Evolutionary conservation across 92 coral and sea anemone genomes (phyloP), one percentile per base, ranked within the genome.

Genomic region (Nematostella vectensis): DNA sequence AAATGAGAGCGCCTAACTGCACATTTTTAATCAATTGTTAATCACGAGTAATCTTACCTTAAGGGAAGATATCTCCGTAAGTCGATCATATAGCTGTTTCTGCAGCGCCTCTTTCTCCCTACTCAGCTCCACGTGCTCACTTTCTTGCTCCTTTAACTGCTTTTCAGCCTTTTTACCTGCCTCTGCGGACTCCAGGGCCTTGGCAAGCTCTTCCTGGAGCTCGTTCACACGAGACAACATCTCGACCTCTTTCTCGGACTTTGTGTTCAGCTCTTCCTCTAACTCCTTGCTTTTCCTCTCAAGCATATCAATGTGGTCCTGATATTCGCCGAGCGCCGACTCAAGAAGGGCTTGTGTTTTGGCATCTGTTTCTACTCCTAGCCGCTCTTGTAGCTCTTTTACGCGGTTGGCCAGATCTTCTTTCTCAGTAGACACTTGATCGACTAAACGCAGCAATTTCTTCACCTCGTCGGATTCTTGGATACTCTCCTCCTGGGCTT

Each of bases 41-140:
- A n/a, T n/a, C n/a, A n/a, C n/a, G n/a, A n/a, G n/a, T n/a, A n/a
- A n/a, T n/a, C 81, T 73, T 61, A 91, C 95, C 83, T 78, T 91
- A 9, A 91, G 73, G 1, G 88, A 77, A 4, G 98, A 91, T 39
- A 87, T 87, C 57, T 91, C 91, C 55, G 85, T 81, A 51, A 81
- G 75, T 39, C 81, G 72, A 21, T 91, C 98, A 31, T 85, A 81
- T 12, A 91, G 62, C 47, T 91, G 98, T 51, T 85, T 87, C 55
- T 91, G 98, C 28, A 85, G 58, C 4, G 80, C 78, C 48, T 74
- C 89, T 36, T 71, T 91, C 57, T 91, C 98, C 38, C 88, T 77
- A 28, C 61, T 72, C 80, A 81, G 76, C 56, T 71, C 60, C 36
- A 72, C 87, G 28, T 75, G 49, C 58, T 85, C 87, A 64, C 66